Evolutionary conservation across 1,140 invertebrate genomes (phyloP), one percentile per base, ranked within the genome.

Genomic region (Hylaeus volcanicus): DNA sequence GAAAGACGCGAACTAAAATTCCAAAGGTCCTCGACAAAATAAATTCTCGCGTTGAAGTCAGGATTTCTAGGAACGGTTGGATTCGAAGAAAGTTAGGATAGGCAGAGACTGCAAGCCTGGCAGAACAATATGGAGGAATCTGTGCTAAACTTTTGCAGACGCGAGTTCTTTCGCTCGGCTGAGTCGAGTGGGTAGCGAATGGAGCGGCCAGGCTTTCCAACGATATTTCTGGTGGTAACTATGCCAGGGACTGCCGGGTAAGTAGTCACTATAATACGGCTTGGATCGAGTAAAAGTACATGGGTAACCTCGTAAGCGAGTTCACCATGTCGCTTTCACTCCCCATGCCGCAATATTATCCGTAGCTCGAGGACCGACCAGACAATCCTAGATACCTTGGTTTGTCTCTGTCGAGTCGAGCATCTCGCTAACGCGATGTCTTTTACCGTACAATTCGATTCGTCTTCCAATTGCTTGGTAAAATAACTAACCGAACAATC

Each of bases 261-360:
- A 87, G 83, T 85, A 85, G 88, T 79, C 83, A 86, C 86, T 88
- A 79, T 88, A 82, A 86, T 86, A 80, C 82, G 76, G 69, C 81
- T 91, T 64, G 82, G 79, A 88, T 88, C 84, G 85, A 91, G 89
- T 91, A 91, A 92, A 91, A 91, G 91, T 91, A 88, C 86, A 91
- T 83, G 85, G 68, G 80, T 79, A 85, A 81, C 87, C 85, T 89
- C 88, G 88, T 83, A 86, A 89, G 89, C 86, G 89, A 74, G 89
- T 87, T 90, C 90, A 88, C 85, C 88, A 82, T 88, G 88, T 91
- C 91, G 91, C 91, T 92, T 91, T 92, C 90, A 91, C 90, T 92
- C 88, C 85, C 79, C 79, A 79, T 88, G 83, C 88, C 84, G 85
- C 79, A 86, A 86, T 71, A 87, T 87, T 87, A 87, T 85, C 80